Conservation (phyloP, 2,888 invertebrate genomes). For the Apamea monoglypha region DNA sequence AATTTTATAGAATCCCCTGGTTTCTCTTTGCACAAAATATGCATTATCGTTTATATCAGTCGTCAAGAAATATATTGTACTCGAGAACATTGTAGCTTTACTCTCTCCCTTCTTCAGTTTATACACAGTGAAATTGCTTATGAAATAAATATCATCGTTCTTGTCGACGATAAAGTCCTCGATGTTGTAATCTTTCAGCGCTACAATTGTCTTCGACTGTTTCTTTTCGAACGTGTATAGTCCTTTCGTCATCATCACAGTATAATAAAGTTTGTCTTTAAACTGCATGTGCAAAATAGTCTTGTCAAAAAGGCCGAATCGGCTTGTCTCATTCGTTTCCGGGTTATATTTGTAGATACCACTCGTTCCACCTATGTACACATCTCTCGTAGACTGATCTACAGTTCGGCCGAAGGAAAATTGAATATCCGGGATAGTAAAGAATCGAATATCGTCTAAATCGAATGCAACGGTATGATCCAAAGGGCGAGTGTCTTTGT, state of each 20-base stretch:
- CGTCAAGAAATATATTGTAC: slow-evolving; percentile 76
- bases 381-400: slow-evolving; percentile 75
- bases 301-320: slow-evolving; percentile 74
- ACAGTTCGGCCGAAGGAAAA: slow-evolving; percentile 82
- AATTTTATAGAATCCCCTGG: slow-evolving; percentile 77
- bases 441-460: slow-evolving; percentile 74
- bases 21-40: slow-evolving; percentile 78
- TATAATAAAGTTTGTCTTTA: slow-evolving; percentile 78
- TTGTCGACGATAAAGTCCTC: slow-evolving; percentile 83
- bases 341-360: slow-evolving; percentile 79
- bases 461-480: slow-evolving; percentile 80
- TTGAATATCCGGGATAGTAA: slow-evolving; percentile 72
- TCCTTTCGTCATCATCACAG: slow-evolving; percentile 75
- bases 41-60: slow-evolving; percentile 77
- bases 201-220: slow-evolving; percentile 68
- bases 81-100: slow-evolving; percentile 71
- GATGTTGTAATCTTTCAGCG: slow-evolving; percentile 75
- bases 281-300: slow-evolving; percentile 83
- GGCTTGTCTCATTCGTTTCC: slow-evolving; percentile 67
- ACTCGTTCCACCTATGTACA: slow-evolving; percentile 77
- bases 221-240: slow-evolving; percentile 73
- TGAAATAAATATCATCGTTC: slow-evolving; percentile 78
- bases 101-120: slow-evolving; percentile 76
- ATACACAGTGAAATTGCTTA: slow-evolving; percentile 75
- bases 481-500: slow-evolving; percentile 68